Evolutionary conservation across 92 coral and sea anemone species (phyloP), one percentile per base, ranked within the genome.

Genomic region (Porites rus): DNA sequence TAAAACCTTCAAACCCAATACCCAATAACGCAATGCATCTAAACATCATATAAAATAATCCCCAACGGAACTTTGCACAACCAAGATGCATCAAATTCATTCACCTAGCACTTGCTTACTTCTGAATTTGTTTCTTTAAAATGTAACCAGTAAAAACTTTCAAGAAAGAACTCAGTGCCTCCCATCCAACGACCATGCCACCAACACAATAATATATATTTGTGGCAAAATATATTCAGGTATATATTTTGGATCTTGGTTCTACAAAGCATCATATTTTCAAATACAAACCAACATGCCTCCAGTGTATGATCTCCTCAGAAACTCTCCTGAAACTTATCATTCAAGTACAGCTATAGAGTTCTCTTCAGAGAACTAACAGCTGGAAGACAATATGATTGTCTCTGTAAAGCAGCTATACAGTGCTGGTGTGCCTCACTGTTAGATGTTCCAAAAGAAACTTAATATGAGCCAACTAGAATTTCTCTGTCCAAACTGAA

Each of bases 1-100:
- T 93, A 94, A 94, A 90, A 94, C 93, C 90, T 92, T 84, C 66
- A 86, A 85, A 88, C 94, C 92, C 93, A 38, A 38, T 38, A 56
- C 87, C 95, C 98, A 79, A 75, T 80, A 75, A 46, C 69, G 84
- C 89, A 87, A 61, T 74, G 51, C 12, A 70, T 51, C 80, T 72
- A 74, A 38, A 75, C 70, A 82, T 14, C 58, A 58, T 63, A 13
- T 19, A 56, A 59, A 52, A 17, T 25, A 60, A 62, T 50, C 79
- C 69, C 16, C 62, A 63, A 14, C 74, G 74, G 71, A n/a, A 64
- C 87, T 83, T 61, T 83, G 80, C 87, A 83, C 51, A 83, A 64
- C 80, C 87, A 83, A 73, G 64, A 13, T 7, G 65, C 7, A 22
- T 10, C 31, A 62, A 77, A 12, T 58, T 72, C 38, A 3, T 51